phyloP scores from a whole-genome alignment of 2,888 invertebrate species.

The Meiosimyza decipiens region DNA sequence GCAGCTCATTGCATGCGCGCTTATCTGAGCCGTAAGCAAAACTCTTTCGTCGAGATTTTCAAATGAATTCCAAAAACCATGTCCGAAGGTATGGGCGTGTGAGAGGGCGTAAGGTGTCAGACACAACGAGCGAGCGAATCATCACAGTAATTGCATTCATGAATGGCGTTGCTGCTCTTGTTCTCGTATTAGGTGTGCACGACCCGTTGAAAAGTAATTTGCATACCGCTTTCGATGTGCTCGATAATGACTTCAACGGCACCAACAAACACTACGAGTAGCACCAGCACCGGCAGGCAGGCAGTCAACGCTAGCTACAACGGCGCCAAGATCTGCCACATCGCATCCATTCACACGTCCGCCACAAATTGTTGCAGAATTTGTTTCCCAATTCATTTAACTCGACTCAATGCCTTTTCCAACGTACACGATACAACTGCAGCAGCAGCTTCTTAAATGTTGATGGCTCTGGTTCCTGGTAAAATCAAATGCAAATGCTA shows the following conservation, averaged over 20 bases:
- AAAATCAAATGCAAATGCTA: too few species aligned
- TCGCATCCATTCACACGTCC: constrained; percentile 41
- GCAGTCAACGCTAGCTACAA: not conserved
- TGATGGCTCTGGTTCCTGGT: too few species aligned
- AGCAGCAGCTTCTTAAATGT: too few species aligned
- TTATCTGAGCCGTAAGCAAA: too few species aligned
- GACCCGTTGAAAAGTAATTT: constrained; percentile 40
- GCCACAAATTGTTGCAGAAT: constrained; percentile 44
- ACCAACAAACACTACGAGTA: not conserved
- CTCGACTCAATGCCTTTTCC: constrained; percentile 14
- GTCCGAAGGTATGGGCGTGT: too few species aligned
- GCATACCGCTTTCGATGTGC: constrained; percentile 40
- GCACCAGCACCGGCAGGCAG: constrained; percentile 13
- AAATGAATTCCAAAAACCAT: too few species aligned
- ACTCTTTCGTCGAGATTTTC: too few species aligned
- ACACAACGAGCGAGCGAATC: too few species aligned
- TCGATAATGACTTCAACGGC: constrained; percentile 41
- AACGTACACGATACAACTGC: not conserved
- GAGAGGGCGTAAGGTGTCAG: too few species aligned
- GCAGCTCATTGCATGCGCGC: too few species aligned
- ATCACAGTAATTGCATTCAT: constrained; percentile 28
- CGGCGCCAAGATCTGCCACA: not conserved
- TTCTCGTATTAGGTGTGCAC: constrained; percentile 14
- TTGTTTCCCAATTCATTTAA: constrained; percentile 46
- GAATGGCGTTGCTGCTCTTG: constrained; percentile 23